Evolutionary conservation across 2,113 vertebrate genomes (phyloP).

Genomic region (Tor tambroides): DNA sequence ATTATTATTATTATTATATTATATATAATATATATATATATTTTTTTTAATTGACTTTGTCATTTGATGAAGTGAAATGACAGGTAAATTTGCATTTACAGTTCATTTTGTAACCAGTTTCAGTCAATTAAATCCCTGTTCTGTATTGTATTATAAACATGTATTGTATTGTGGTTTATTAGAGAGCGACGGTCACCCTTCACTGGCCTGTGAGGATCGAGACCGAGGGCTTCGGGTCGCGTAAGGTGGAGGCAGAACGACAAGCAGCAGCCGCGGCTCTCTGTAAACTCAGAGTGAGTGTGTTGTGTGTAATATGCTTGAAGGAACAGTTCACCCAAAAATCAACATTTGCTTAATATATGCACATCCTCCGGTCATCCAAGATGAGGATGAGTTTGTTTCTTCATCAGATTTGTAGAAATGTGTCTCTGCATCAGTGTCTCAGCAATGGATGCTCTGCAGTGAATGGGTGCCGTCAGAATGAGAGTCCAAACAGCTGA

Average conservation of each 20-base stretch:
- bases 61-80: not conserved
- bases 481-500: no score
- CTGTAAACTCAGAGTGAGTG: slow-evolving; percentile 84
- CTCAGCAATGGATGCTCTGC: no score
- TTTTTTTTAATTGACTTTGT: not conserved
- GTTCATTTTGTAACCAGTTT: not conserved
- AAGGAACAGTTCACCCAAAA: no score
- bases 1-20: no score
- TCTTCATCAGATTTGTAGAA: no score
- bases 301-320: no score
- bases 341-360: no score
- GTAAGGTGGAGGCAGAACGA: slow-evolving; percentile 87
- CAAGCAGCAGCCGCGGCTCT: slow-evolving; percentile 91
- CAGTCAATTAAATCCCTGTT: not conserved
- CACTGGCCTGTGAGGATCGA: slow-evolving; percentile 89
- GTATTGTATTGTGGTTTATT: slow-evolving; percentile 54
- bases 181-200: slow-evolving; percentile 90
- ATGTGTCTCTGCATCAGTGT: no score
- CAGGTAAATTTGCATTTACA: not conserved
- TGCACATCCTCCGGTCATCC: no score
- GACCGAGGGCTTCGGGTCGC: slow-evolving; percentile 86
- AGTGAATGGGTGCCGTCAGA: no score
- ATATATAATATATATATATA: no score
- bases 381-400: no score
- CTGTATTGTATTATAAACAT: not conserved